These are phyloP conservation scores for Amphiprion ocellaris DNA, from an alignment of 2,113 vertebrate species.

Conservation along the genomic window DNA sequence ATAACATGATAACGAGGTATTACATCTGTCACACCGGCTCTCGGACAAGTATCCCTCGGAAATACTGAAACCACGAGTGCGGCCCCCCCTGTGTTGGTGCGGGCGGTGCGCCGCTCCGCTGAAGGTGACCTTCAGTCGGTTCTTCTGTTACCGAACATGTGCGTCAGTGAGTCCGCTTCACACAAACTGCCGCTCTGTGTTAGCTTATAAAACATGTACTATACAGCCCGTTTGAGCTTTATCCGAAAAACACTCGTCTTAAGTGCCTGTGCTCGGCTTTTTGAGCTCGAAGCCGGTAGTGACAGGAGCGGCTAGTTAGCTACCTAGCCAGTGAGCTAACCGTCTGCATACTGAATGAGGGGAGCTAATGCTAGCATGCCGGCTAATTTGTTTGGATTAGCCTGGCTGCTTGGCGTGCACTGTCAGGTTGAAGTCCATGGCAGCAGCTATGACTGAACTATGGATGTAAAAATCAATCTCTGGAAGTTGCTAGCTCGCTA, in stretches of 20 bases:
- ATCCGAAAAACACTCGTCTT: not conserved
- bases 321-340: conserved; percentile 8
- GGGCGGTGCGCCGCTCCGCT: conserved; percentile 76
- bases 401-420: not conserved
- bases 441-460: not conserved
- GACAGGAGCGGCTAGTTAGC: conserved; percentile 27
- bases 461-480: no score
- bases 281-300: not conserved
- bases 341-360: not conserved
- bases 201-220: accelerated
- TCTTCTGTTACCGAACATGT: conserved; percentile 74
- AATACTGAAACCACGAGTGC: accelerated
- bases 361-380: conserved; percentile 52
- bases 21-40: accelerated
- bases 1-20: accelerated
- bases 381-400: conserved; percentile 51
- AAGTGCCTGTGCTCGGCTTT: not conserved
- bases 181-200: not conserved
- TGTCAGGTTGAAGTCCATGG: not conserved
- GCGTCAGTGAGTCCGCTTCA: conserved; percentile 40
- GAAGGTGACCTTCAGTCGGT: conserved; percentile 90
- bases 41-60: accelerated
- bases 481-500: not conserved
- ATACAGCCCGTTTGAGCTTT: accelerated
- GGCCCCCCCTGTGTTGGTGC: conserved; percentile 42